Base-by-base conservation (phyloP, 2,888 invertebrate species). In the Caenorhabditis sp. region DNA sequence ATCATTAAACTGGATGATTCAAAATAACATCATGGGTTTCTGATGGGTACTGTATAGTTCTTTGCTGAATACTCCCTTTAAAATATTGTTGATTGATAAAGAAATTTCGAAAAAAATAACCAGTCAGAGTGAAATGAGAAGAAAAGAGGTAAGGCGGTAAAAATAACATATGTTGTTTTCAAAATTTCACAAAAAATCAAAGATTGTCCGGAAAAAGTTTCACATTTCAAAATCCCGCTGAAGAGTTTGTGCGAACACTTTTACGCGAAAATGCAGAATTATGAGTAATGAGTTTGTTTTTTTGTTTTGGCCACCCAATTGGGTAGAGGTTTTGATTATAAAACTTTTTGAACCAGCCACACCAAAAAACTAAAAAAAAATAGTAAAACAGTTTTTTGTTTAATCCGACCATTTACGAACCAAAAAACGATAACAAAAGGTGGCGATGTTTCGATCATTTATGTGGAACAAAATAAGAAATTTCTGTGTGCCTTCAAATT, bases 51-150 rank as follows among this genome's bases (percentile, higher is more conserved):
- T 31, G 31, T 31, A 31, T 31, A 31, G 31, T 31, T 31, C 10
- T 31, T 31, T 31, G 31, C 5, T 31, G 31, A 31, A 7, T 31
- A 4, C 4, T 31, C 10, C 10, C 10, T 31, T 31, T 4, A 31
- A 7, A 10, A 31, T 31, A 7, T 31, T 31, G 4, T 31, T 31
- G 31, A 31, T 7, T 31, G 31, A 31, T 14, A n/a, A 38, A 49
- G 27, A 61, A 62, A 67, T 57, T 54, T 52, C 43, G 61, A 57
- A 57, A 57, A 23, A 56, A 59, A 66, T 49, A 50, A 50, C 49
- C 23, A 43, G 59, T n/a, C n/a, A 36, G 43, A 1, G n/a, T n/a
- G n/a, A n/a, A n/a, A 31, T 31, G 31, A 31, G 31, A 31, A 31
- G 31, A 10, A 7, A 31, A 31, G 31, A 31, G 31, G 31, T 31